Conservation (phyloP, 2,113 vertebrate genomes). For the Ictidomys tridecemlineatus region DNA sequence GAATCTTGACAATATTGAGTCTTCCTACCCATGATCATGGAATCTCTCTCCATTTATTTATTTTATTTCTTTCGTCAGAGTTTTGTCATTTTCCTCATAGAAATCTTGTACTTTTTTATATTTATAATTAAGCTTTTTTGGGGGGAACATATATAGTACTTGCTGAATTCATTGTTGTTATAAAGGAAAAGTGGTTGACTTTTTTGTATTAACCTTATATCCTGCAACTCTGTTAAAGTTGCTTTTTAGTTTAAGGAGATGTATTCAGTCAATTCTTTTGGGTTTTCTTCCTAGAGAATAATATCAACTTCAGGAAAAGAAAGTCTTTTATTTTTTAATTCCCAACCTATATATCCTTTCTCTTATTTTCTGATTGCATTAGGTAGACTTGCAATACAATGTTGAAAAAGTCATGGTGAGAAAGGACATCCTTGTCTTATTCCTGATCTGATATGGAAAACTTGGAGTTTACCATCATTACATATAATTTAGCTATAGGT, state of each 20-base stretch:
- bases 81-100: background rate
- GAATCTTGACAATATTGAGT: background rate
- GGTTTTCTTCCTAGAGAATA: background rate
- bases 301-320: too few relatives aligned
- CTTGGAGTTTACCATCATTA: too few relatives aligned
- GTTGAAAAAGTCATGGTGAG: too few relatives aligned
- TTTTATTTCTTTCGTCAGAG: background rate
- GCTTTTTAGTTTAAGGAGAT: background rate
- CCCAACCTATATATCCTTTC: too few relatives aligned
- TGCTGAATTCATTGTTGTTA: background rate
- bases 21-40: background rate
- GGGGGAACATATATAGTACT: background rate
- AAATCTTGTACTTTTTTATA: background rate
- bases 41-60: background rate
- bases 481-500: too few relatives aligned
- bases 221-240: background rate
- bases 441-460: too few relatives aligned
- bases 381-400: too few relatives aligned
- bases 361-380: too few relatives aligned
- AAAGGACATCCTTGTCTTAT: too few relatives aligned
- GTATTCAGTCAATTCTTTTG: background rate
- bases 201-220: background rate
- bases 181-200: background rate
- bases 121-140: background rate
- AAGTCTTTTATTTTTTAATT: too few relatives aligned